phyloP scores from a whole-genome alignment of 2,113 vertebrate species.

The Mastomys natalensis region DNA sequence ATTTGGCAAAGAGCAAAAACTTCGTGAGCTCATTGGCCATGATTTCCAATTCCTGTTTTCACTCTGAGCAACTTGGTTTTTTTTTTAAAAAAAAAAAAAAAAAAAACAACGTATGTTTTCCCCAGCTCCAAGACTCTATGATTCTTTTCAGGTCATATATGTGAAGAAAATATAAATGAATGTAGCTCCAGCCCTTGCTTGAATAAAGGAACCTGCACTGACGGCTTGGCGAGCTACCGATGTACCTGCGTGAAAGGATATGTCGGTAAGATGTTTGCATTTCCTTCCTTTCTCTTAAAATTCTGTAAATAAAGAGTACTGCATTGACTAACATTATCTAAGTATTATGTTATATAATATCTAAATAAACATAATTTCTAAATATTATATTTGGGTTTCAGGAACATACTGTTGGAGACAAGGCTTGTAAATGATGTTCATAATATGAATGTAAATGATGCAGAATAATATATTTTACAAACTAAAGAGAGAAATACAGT shows the following conservation, averaged over 20 bases:
- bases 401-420: neutral
- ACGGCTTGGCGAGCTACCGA: constrained; percentile 90
- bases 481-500: neutral
- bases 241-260: constrained; percentile 93
- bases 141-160: constrained; percentile 89
- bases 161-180: constrained; percentile 95
- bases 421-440: neutral
- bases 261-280: constrained; percentile 87
- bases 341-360: neutral
- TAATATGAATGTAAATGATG: neutral
- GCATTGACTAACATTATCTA: neutral
- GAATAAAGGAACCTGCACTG: constrained; percentile 93
- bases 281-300: neutral
- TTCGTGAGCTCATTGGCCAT: neutral
- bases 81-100: neutral
- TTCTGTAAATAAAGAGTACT: neutral
- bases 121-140: neutral
- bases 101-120: neutral
- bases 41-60: neutral
- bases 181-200: constrained; percentile 94
- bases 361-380: neutral
- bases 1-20: constrained; percentile 1
- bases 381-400: neutral
- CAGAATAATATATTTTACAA: neutral
- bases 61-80: neutral